Base-by-base conservation (phyloP, 1,140 invertebrate species). In the Pectinophora gossypiella region DNA sequence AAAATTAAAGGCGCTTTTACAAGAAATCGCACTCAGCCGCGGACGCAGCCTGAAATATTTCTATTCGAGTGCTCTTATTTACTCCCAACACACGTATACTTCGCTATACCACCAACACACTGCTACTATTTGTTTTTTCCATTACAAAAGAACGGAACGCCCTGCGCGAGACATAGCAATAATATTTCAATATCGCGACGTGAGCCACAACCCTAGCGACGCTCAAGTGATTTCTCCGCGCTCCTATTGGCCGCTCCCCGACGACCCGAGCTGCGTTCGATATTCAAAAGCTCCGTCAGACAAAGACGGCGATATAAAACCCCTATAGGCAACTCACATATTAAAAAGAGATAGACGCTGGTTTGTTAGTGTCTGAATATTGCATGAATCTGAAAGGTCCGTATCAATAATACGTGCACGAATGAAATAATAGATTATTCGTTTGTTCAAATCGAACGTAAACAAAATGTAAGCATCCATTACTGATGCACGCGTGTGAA, bases 401-500 rank as follows among this genome's bases (percentile, higher is more conserved):
- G 69, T 87, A 87, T 87, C 79, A 87, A 87, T 87, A 87, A 87
- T 86, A 85, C 73, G 81, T 64, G 83, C 65, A 82, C 79, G 84
- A 87, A 85, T 85, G 84, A 85, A 87, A 87, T 87, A 87, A 87
- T 87, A 87, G 84, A 85, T 87, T 85, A 85, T 85, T 81, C 84
- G 81, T 87, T 87, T 87, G 84, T 87, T 85, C 78, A 70, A 76
- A 85, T 79, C 75, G 80, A 70, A 76, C 72, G 80, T 85, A 84
- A 87, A 87, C 81, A 87, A 84, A 85, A 79, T 82, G 84, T 84
- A 73, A 82, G 73, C 80, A 70, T 80, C 77, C 73, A 83, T 83
- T 77, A 83, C 68, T 67, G 79, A 75, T 68, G 68, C 64, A 59
- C 51, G 59, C 54, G 49, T 51, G 64, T 53, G 56, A 43, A 44